Percentiles rank a stretch among this genome's conserved stretches.
Conservation (phyloP, 1,140 invertebrate genomes). For the Hestina assimilis region DNA sequence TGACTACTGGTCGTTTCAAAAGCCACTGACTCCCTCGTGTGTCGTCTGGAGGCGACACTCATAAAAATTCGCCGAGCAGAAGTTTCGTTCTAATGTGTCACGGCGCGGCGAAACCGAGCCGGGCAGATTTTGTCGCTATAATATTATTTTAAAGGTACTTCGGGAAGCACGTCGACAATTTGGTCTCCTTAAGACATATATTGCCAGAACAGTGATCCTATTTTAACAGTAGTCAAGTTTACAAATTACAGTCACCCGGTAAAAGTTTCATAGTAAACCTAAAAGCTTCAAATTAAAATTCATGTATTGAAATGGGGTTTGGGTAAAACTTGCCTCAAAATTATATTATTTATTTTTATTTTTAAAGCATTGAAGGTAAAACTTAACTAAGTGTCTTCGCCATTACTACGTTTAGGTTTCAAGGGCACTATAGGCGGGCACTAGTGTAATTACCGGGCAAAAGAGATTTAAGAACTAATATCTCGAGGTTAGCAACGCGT, state of each 20-base stretch:
- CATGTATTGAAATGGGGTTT: no score
- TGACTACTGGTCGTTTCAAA: conserved; percentile 66
- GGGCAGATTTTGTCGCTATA: conserved; percentile 14
- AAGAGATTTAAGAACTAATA: no score
- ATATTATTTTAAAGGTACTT: conserved; percentile 29
- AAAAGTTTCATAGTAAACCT: neutral
- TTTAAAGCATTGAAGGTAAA: no score
- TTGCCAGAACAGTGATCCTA: conserved; percentile 11
- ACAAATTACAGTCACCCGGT: neutral
- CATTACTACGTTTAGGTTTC: no score
- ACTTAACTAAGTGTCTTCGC: no score
- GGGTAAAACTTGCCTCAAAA: no score
- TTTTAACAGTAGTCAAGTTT: conserved; percentile 8
- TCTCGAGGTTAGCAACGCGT: no score
- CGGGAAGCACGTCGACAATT: conserved; percentile 25
- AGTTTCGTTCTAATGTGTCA: conserved; percentile 52
- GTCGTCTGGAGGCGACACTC: conserved; percentile 64
- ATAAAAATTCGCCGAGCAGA: conserved; percentile 69
- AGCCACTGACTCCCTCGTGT: conserved; percentile 61
- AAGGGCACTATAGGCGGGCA: no score
- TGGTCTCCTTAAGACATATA: conserved; percentile 17
- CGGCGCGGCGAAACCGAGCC: conserved; percentile 30
- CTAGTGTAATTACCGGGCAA: no score
- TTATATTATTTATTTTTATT: no score
- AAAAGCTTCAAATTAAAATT: no score